Evolutionary conservation across 2,888 invertebrate species (phyloP), one percentile per base, ranked within the genome.

Genomic region (Lasioglossum calceatum): DNA sequence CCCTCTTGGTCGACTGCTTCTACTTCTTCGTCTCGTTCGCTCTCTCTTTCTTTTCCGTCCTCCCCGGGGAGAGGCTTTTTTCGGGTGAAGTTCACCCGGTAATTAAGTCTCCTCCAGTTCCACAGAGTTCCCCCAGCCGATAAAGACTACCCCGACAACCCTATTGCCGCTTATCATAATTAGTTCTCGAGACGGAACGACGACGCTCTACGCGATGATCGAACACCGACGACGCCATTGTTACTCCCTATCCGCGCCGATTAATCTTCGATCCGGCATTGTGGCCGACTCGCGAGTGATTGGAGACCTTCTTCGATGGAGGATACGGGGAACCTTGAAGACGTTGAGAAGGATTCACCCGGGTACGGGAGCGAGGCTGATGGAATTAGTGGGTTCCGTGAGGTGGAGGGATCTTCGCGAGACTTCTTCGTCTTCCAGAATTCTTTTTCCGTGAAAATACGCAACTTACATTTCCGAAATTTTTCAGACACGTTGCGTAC

Each of bases 91-190:
- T 77, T 79, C 39, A 27, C 39, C 32, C 36, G 58, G 76, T 79
- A 81, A 87, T 87, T 82, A 82, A 75, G 71, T 76, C 82, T 32
- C 47, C 54, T 19, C 42, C 74, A 50, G 58, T 70, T 64, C 74
- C 42, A 2, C 14, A 23, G 64, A 77, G 70, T 58, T 81, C 36
- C 81, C 36, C 14, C 5, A 54, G n/a, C 44, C 67, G 82, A 84
- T 79, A 84, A 82, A 58, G 77, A 36, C 14, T 16, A 23, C 39
- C 61, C 42, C 54, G 79, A 84, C 71, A 77, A 54, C 77, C 74
- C 73, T 50, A 79, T 73, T 72, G 74, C 79, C 77, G 70, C 70
- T 84, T 87, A 88, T 88, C 87, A 76, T 87, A 87, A 88, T 88
- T 87, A 87, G 84, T 72, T 77, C 85, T 54, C 42, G 76, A 84